A percentile compares a stretch with the other conserved stretches of the same genome.
These are phyloP conservation scores for Drosophila nikananu DNA, from an alignment of 1,140 invertebrate species.

Conservation along the genomic window DNA sequence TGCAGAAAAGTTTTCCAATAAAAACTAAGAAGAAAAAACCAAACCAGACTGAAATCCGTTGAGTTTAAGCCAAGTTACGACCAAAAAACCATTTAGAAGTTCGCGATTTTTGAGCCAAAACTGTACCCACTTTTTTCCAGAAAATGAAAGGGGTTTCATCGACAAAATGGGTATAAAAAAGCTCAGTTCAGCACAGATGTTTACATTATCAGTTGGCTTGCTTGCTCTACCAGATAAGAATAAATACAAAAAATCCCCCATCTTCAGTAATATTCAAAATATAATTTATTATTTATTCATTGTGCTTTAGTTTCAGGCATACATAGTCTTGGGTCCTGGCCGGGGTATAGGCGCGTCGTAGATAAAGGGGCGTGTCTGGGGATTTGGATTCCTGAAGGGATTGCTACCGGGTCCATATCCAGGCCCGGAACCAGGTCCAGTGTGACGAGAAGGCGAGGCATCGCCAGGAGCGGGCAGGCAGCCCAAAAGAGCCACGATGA, in stretches of 20 bases:
- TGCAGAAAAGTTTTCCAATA: too few species aligned
- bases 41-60: too few species aligned
- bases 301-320: constrained; percentile 47
- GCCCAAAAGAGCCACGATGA: constrained; percentile 37
- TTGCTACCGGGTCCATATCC: constrained; percentile 24
- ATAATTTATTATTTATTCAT: constrained; percentile 17
- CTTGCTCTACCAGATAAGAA: constrained; percentile 10
- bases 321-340: constrained; percentile 51
- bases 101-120: too few species aligned
- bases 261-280: background rate
- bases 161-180: too few species aligned
- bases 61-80: too few species aligned
- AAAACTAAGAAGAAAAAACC: too few species aligned
- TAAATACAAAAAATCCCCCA: background rate
- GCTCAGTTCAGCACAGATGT: background rate
- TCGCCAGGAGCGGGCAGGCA: constrained; percentile 16
- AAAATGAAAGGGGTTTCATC: too few species aligned
- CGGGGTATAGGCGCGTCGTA: constrained; percentile 56
- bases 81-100: too few species aligned
- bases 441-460: constrained; percentile 54
- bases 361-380: constrained; percentile 36
- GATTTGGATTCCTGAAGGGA: constrained; percentile 5
- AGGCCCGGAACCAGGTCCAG: constrained; percentile 39
- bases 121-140: too few species aligned
- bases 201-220: background rate